Base-by-base conservation (phyloP, 2,797 vertebrate genomes). In the Propithecus deckenii region DNA sequence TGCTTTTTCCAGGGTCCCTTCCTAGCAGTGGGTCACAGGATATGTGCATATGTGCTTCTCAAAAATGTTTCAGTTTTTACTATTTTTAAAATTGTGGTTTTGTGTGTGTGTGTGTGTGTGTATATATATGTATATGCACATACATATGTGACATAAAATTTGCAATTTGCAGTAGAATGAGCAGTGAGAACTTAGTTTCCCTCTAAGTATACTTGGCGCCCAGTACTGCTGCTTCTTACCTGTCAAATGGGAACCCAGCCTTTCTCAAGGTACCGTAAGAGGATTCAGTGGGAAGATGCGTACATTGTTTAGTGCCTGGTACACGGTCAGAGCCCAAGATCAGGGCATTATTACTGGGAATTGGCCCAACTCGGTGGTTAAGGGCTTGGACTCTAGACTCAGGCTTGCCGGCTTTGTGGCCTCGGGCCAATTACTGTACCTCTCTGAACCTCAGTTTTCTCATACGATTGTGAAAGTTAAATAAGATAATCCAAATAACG, bases 401-500 rank as follows among this genome's bases (percentile, higher is more conserved):
- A 7, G 41, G 4, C 50, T 50, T 35, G 43, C 18, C 0, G 2
- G 32, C 52, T 80, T 23, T 72, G 65, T 83, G 41, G 50, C 41
- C 55, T 35, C 7, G 23, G 67, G 14, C 28, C 48, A 46, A 28
- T 48, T 4, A 23, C 35, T 48, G 2, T 4, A 11, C 5, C n/a
- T 78, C 43, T 93, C 52, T 35, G 74, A 78, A 23, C 55, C n/a
- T 59, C 61, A 50, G 10, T 86, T 89, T 94, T n/a, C 52, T 52
- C 6, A 7, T 9, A 12, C 13, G 13, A 23, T 25, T 75, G n/a
- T 23, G 22, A 61, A 81, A 48, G 15, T 83, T 55, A 81, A 22
- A 13, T 59, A 43, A 81, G 18, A 25, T 20, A 7, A 46, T 28
- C n/a, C 4, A 18, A 14, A 52, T 7, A 81, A 55, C 61, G 4